Base-by-base conservation (phyloP, 2,113 vertebrate species). In the Reinhardtius hippoglossoides region DNA sequence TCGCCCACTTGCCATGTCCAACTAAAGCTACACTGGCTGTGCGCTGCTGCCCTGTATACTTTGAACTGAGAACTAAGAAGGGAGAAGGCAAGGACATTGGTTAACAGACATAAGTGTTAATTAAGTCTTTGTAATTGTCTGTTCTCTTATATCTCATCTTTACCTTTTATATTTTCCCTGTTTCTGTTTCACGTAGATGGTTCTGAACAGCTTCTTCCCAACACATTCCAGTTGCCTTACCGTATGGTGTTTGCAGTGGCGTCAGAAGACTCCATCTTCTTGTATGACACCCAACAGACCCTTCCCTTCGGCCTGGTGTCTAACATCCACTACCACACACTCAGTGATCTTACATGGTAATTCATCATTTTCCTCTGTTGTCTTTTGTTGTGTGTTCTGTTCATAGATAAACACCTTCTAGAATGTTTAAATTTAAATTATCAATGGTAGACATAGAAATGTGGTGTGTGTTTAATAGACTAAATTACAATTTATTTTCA, bases 311-410 rank as follows among this genome's bases (percentile, higher is more conserved):
- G 96, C 81, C 96, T 97, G 0, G 95, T 99, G 78, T 96, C 97
- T 40, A 98, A 97, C 85, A 95, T 99, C 86, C 98, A 99, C 82
- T 99, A 99, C 88, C 98, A 99, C 88, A 99, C 98, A 1, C 95
- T 99, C 74, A 99, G 98, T 62, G 98, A 99, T 66, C 91, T 99
- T 44, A 97, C 96, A 7, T 99, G 98, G 98, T 99, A 95, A 85
- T 27, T n/a, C 4, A 21, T 5, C 7, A 24, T 15, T 23, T 31
- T 26, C 9, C 27, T 27, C 40, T 37, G 1, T 56, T 14, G 9
- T 58, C 66, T 24, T 27, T 37, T 27, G 1, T 56, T 14, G 9
- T 58, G 58, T n/a, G 2, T 23, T 58, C 2, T 37, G n/a, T 35
- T 44, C 8, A 20, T 5, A 14, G 13, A 1, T 2, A 13, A 1